Base-by-base conservation (phyloP, 2,888 invertebrate genomes). In the Campoletis raptor region DNA sequence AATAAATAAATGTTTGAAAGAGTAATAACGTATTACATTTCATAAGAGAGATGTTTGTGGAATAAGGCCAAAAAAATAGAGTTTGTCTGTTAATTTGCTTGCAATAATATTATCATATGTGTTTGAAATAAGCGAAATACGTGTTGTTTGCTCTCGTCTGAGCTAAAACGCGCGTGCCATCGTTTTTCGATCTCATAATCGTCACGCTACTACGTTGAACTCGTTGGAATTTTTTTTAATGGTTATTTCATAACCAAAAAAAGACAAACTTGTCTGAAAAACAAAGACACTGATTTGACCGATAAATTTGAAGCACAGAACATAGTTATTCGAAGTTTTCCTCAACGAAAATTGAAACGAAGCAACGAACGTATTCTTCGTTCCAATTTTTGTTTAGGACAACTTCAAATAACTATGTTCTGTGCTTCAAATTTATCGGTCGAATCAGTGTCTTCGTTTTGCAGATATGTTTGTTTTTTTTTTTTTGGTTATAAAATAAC, bases 111-210 rank as follows among this genome's bases (percentile, higher is more conserved):
- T 9, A 42, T 42, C 3, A 57, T 54, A 9, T 8, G 21, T 3
- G 10, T 8, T 48, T 24, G 57, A 24, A 24, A 24, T 24, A 0
- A 24, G 10, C 42, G 10, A 24, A 64, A 30, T 15, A 64, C 18
- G 8, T 21, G 12, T 18, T 37, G 7, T 24, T 42, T n/a, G 9
- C 3, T 37, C 6, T 21, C 21, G 69, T 69, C 24, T 12, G 40
- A 40, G 69, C 9, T 21, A 6, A 42, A 12, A 69, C 42, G n/a
- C 69, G 69, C 40, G 69, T 69, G 42, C 69, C 69, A 42, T 24
- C 1, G 10, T 40, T 67, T 69, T 42, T 67, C n/a, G 5, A 37
- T 66, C 37, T 37, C 66, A n/a, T 66, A 36, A 66, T 57, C 48
- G 48, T 15, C 18, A 48, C 6, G 2, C 57, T 10, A 10, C 21